These are phyloP conservation scores for Cantharis nigra DNA, from an alignment of 2,888 invertebrate genomes.

Conservation along the genomic window DNA sequence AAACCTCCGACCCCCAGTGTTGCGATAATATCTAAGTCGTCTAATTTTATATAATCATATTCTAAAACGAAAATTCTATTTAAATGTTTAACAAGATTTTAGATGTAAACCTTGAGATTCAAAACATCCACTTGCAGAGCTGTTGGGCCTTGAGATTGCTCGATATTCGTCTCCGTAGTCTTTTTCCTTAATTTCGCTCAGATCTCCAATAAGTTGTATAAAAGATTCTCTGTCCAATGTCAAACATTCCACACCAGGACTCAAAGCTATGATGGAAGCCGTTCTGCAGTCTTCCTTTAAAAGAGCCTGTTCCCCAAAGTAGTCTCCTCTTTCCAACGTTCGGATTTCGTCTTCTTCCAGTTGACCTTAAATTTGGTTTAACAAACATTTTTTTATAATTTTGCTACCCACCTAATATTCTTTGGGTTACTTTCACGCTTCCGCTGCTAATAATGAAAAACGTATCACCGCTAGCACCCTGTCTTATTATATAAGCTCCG, in stretches of 20 bases:
- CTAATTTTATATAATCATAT: conserved; percentile 54
- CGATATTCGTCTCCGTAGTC: conserved; percentile 72
- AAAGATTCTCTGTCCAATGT: conserved; percentile 72
- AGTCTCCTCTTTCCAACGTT: conserved; percentile 63
- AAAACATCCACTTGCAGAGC: conserved; percentile 50
- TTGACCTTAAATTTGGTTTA: conserved; percentile 41
- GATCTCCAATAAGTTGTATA: conserved; percentile 74
- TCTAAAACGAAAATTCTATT: conserved; percentile 42
- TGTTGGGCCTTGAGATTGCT: conserved; percentile 52
- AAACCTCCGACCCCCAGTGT: conserved; percentile 75
- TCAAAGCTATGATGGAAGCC: conserved; percentile 69
- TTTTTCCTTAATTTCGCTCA: conserved; percentile 74
- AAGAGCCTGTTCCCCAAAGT: conserved; percentile 70
- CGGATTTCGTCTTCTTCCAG: conserved; percentile 63
- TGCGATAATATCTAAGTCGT: conserved; percentile 68
- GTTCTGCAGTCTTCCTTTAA: conserved; percentile 69
- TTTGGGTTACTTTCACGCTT: conserved; percentile 60
- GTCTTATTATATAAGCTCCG: conserved; percentile 67
- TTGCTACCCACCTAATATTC: conserved; percentile 50
- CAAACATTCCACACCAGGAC: conserved; percentile 67
- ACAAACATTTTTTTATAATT: not conserved
- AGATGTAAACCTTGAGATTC: conserved; percentile 40
- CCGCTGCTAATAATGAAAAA: conserved; percentile 70
- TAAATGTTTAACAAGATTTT: not conserved
- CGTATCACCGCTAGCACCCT: conserved; percentile 67